Evolutionary conservation across 1,140 invertebrate genomes (phyloP).

Genomic region (Musca domestica): DNA sequence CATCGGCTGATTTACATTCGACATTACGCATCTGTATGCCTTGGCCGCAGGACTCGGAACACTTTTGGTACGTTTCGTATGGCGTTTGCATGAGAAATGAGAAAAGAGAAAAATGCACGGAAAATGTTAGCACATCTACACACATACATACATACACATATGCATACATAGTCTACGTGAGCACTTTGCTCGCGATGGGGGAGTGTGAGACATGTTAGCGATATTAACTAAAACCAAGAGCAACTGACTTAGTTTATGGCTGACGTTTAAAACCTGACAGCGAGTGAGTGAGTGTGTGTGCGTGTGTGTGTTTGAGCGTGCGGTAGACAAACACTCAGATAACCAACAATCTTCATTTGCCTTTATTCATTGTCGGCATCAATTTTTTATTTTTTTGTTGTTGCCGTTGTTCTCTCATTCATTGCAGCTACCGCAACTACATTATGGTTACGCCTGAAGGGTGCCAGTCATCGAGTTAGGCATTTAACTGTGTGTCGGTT

Average conservation of each 20-base stretch:
- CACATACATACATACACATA: not conserved
- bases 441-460: not conserved
- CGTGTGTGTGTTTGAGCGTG: not conserved
- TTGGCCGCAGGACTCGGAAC: conserved; percentile 81
- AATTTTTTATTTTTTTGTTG: not conserved
- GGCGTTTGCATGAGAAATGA: not conserved
- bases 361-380: no score
- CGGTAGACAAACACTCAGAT: not conserved
- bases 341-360: no score
- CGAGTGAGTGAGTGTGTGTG: not conserved
- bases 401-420: no score
- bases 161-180: no score
- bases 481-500: not conserved
- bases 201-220: not conserved
- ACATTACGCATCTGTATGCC: conserved; percentile 79
- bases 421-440: not conserved
- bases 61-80: conserved; percentile 57
- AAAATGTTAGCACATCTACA: not conserved
- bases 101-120: not conserved
- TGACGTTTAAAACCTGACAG: not conserved
- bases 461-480: conserved; percentile 7
- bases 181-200: not conserved
- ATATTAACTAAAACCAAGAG: no score
- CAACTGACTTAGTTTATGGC: no score
- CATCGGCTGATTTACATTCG: conserved; percentile 65